Evolutionary conservation across 1,140 invertebrate species (phyloP), one percentile per base, ranked within the genome.

Genomic region (Meloidogyne floridensis): DNA sequence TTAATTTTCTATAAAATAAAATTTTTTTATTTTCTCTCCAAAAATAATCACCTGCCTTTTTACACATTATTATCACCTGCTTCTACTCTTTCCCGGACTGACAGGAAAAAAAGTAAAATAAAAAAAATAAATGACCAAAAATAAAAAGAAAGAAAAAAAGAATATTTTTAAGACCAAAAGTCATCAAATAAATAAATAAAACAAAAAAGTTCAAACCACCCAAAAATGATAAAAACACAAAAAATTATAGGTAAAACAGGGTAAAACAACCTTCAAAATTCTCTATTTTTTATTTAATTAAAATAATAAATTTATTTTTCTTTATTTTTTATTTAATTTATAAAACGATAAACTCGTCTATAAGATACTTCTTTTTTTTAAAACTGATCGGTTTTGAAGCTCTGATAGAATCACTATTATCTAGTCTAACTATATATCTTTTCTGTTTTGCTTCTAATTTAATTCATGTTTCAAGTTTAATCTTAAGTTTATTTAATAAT

Each of bases 141-240:
- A 65, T 65, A 65, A 65, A 65, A 65, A 59, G 13, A 15, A 65
- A 65, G 7, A 3, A 47, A 47, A 47, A 47, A 32, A 32, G 32
- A 32, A 32, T 32, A 32, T 32, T 47, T 6, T 47, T 47, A 47
- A 47, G 47, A 65, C 59, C 59, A 65, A 65, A 65, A 65, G 59
- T 65, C 59, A 65, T 65, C n/a, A 65, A 65, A 65, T 65, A n/a
- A 5, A 0, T 32, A 32, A 32, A 32, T 32, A 32, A 32, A 32
- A 32, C 32, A 6, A 65, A n/a, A 65, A 65, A 65, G 59, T 65
- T 65, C 10, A 65, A 65, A 65, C n/a, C 59, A 65, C 59, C 15
- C n/a, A 65, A 18, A 59, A 65, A 65, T 59, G 56, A 59, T n/a
- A 65, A 65, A 65, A n/a, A 65, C 59, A 65, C n/a, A 65, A n/a